phyloP scores from a whole-genome alignment of 2,797 vertebrate species.

The Crax fasciolata region DNA sequence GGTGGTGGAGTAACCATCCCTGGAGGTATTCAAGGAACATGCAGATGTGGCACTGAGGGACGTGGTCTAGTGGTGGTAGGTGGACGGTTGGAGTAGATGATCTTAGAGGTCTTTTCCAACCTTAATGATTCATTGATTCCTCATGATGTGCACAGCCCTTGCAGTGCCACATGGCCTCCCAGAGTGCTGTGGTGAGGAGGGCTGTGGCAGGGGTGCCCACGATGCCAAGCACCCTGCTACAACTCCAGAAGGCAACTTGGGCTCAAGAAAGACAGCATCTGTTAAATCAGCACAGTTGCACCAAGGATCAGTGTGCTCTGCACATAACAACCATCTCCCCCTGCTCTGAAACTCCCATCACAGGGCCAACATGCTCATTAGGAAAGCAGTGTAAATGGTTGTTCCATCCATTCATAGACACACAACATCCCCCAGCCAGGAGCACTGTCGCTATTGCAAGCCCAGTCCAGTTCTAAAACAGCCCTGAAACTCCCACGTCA shows the following conservation, averaged over 20 bases:
- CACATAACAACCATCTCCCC: background rate
- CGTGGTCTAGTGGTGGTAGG: no score
- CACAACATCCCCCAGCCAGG: rapidly evolving
- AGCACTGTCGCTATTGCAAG: background rate
- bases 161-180: rapidly evolving
- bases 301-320: rapidly evolving
- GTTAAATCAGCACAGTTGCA: rapidly evolving
- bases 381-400: rapidly evolving
- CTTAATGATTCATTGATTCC: no score
- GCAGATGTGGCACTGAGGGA: no score
- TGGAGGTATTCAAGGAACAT: no score
- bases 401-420: background rate
- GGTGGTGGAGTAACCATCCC: no score
- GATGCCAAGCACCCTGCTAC: rapidly evolving
- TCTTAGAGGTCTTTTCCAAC: no score
- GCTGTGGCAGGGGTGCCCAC: background rate
- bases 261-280: rapidly evolving
- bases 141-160: background rate
- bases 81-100: no score
- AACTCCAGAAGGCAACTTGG: rapidly evolving
- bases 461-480: background rate
- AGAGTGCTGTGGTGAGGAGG: background rate
- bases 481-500: background rate
- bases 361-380: rapidly evolving
- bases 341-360: rapidly evolving